Percentiles rank a stretch among this genome's conserved stretches.
These are phyloP conservation scores for Coregonus clupeaformis DNA, from an alignment of 2,113 vertebrate species.

Conservation along the genomic window DNA sequence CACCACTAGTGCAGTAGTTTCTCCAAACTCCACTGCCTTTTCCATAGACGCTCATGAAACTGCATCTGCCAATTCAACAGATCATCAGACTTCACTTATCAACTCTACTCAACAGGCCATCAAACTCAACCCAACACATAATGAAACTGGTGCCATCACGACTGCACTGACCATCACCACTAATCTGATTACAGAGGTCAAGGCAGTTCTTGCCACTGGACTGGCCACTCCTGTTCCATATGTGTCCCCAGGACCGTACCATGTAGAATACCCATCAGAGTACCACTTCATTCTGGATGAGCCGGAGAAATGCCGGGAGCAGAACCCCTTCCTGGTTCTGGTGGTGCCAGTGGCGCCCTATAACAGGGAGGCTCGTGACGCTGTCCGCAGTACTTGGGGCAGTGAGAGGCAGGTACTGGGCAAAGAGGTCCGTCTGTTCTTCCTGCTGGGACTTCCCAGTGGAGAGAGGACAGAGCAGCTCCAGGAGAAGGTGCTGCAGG, in stretches of 20 bases:
- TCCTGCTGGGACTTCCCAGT: constrained; percentile 47
- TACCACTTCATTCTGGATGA: constrained; percentile 60
- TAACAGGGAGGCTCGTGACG: rapidly evolving
- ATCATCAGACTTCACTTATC: neutral
- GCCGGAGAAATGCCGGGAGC: no score
- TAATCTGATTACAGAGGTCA: neutral
- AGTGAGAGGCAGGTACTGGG: constrained; percentile 52
- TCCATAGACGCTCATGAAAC: neutral
- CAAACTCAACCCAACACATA: neutral
- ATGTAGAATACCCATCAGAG: constrained; percentile 36
- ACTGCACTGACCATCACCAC: neutral
- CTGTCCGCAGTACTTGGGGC: constrained; percentile 62
- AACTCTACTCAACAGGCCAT: neutral
- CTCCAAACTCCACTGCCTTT: neutral
- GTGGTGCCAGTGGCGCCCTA: no score
- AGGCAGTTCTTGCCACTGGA: no score
- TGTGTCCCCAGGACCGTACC: constrained; percentile 28
- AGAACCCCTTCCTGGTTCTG: no score
- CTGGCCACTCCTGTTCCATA: neutral
- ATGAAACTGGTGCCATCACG: neutral
- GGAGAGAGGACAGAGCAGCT: neutral
- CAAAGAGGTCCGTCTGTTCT: constrained; percentile 40
- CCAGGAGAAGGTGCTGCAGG: constrained; percentile 37
- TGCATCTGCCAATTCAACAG: neutral
- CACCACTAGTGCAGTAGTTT: neutral